Conservation (phyloP, 2,797 vertebrate species). For the Rhinella marina region DNA sequence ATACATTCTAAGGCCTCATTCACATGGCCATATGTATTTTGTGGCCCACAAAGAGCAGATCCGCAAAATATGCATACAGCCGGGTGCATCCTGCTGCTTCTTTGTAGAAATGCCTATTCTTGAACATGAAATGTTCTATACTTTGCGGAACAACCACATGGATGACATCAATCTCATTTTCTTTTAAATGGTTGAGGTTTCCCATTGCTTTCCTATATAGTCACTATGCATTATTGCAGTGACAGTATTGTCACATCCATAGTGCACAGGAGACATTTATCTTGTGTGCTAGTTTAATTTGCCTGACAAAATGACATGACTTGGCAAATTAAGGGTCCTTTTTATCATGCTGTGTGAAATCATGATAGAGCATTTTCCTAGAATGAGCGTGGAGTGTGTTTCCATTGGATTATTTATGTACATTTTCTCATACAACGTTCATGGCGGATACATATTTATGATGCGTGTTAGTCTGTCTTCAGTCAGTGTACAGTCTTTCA, state of each 20-base stretch:
- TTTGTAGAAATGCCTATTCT: too few species aligned
- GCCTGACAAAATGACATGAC: conserved; percentile 20
- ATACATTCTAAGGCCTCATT: too few species aligned
- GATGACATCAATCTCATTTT: too few species aligned
- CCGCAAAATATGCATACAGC: too few species aligned
- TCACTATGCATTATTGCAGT: background rate
- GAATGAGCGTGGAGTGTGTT: background rate
- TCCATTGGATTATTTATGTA: background rate
- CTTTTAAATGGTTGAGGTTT: background rate
- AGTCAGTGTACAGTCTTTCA: background rate
- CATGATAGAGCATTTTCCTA: background rate
- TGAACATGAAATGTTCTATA: too few species aligned
- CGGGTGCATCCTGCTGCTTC: too few species aligned
- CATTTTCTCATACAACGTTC: background rate
- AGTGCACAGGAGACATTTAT: background rate
- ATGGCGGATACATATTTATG: background rate
- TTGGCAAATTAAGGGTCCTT: conserved; percentile 9
- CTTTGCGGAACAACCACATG: too few species aligned
- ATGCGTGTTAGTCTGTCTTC: background rate
- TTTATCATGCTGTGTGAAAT: background rate
- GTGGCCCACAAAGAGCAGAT: too few species aligned
- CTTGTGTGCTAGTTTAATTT: conserved; percentile 15
- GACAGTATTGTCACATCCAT: background rate
- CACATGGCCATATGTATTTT: too few species aligned
- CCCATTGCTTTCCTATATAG: background rate